Evolutionary conservation across 2,113 vertebrate species (phyloP).

Genomic region (Mesitornis unicolor): DNA sequence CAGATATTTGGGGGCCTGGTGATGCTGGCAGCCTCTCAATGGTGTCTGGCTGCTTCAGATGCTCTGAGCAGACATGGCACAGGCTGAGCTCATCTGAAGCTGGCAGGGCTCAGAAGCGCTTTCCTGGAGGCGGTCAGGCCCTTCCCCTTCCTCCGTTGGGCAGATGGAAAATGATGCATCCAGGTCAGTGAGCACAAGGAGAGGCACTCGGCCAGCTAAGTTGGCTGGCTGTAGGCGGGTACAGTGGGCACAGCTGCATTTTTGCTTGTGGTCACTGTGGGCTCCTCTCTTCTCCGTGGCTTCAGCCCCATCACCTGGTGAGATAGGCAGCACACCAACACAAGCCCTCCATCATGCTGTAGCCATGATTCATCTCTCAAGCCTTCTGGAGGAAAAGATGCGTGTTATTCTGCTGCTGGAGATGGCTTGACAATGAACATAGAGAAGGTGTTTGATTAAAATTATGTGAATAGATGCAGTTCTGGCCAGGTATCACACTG

Average conservation of each 20-base stretch:
- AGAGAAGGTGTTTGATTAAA: not conserved
- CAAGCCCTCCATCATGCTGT: not conserved
- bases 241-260: not conserved
- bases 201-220: not conserved
- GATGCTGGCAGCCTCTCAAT: not conserved
- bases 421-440: not conserved
- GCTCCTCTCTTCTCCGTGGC: not conserved
- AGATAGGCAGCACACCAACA: not conserved
- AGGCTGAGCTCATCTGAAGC: not conserved
- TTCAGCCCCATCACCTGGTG: not conserved
- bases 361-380: not conserved
- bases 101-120: not conserved
- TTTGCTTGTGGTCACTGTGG: not conserved
- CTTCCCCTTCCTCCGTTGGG: accelerated
- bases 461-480: not conserved
- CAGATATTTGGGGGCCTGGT: not conserved
- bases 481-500: not conserved
- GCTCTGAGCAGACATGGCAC: not conserved
- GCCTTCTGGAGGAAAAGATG: not conserved
- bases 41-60: not conserved
- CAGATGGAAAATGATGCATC: not conserved
- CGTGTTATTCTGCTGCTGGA: not conserved
- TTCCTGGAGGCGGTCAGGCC: not conserved
- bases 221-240: not conserved
- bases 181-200: not conserved